Evolutionary conservation across 2,113 vertebrate species (phyloP).

Genomic region (Trogon surrucura): DNA sequence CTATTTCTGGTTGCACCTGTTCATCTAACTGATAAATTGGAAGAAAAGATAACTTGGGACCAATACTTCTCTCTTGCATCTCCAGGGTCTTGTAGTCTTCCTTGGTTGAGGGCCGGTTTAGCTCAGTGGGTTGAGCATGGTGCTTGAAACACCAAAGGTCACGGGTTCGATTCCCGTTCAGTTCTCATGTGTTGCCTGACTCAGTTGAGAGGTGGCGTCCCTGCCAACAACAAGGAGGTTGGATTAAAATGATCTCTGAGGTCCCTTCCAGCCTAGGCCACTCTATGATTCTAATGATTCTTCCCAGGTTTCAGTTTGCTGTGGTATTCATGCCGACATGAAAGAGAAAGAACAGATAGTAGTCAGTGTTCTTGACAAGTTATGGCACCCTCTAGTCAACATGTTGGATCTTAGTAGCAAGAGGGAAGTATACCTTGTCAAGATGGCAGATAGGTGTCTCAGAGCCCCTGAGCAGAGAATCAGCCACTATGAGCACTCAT

Average conservation of each 20-base stretch:
- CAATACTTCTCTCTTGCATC: neutral
- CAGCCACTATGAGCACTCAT: accelerated
- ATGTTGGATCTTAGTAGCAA: neutral
- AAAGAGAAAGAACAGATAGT: neutral
- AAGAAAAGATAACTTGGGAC: neutral
- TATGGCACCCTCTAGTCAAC: neutral
- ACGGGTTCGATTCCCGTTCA: too few relatives aligned
- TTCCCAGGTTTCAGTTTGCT: neutral
- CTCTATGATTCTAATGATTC: too few relatives aligned
- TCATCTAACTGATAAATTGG: neutral
- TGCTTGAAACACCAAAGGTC: too few relatives aligned
- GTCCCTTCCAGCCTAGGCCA: too few relatives aligned
- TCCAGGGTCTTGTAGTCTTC: neutral
- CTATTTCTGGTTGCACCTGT: neutral
- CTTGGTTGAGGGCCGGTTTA: too few relatives aligned
- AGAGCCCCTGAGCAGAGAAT: accelerated
- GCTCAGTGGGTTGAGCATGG: too few relatives aligned
- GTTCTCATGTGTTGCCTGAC: too few relatives aligned
- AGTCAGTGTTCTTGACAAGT: neutral
- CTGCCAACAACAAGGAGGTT: too few relatives aligned
- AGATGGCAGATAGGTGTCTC: accelerated
- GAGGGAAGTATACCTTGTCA: neutral
- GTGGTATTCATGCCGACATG: neutral
- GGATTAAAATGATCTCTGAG: too few relatives aligned
- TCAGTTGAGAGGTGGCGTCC: too few relatives aligned